phyloP scores from a whole-genome alignment of 2,797 vertebrate species.

The Typhlichthys eigenmanni region DNA sequence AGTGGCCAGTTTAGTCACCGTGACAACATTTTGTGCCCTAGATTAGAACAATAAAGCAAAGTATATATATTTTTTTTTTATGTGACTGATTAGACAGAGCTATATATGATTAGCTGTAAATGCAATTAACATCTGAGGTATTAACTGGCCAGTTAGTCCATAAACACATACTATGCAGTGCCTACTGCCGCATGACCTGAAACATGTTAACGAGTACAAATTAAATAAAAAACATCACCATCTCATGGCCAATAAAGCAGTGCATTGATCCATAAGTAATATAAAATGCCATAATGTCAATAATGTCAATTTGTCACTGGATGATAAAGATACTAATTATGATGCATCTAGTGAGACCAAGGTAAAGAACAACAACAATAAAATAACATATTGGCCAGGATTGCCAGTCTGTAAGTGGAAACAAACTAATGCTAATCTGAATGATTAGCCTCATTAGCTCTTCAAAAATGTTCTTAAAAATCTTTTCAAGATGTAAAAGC shows the following conservation, averaged over 20 bases:
- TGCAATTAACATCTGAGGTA: neutral
- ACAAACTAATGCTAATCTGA: neutral
- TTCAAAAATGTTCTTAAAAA: neutral
- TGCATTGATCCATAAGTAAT: too few species aligned
- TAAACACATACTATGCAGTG: too few species aligned
- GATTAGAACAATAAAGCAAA: conserved; percentile 18
- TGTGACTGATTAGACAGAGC: neutral
- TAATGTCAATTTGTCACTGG: neutral
- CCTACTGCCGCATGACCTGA: too few species aligned
- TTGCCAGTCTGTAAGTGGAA: neutral
- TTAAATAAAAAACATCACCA: too few species aligned
- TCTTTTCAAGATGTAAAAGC: neutral
- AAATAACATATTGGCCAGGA: neutral
- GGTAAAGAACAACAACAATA: neutral
- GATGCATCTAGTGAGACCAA: neutral
- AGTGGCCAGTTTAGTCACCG: conserved; percentile 17
- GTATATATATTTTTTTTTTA: conserved; percentile 13
- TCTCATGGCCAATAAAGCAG: too few species aligned
- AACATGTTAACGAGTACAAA: too few species aligned
- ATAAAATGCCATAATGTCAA: too few species aligned
- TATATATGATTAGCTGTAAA: neutral
- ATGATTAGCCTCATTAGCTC: neutral
- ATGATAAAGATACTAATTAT: neutral
- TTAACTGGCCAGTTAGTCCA: too few species aligned
- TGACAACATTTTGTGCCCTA: neutral